phyloP scores from a whole-genome alignment of 1,140 invertebrate genomes.

The Drosophila equinoxialis region DNA sequence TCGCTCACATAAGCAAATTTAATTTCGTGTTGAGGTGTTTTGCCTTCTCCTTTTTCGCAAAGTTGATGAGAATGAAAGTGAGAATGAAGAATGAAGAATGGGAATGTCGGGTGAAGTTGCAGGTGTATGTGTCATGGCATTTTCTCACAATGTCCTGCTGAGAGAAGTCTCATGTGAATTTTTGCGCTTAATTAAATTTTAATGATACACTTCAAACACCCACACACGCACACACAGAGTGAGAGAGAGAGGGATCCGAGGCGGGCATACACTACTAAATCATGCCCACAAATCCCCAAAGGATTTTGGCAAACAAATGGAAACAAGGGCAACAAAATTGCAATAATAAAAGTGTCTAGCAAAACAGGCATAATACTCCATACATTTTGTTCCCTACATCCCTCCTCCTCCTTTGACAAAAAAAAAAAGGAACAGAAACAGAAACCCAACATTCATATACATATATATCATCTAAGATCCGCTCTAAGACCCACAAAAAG shows the following conservation, averaged over 20 bases:
- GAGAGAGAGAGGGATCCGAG: background rate
- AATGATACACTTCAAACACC: conserved; percentile 51
- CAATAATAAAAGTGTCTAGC: conserved; percentile 56
- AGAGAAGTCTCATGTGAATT: conserved; percentile 24
- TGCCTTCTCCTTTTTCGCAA: background rate
- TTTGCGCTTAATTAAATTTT: conserved; percentile 74
- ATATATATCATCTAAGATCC: conserved; percentile 26
- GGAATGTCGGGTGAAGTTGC: conserved; percentile 13
- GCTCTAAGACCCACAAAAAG: conserved; percentile 26
- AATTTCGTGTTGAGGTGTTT: conserved; percentile 40
- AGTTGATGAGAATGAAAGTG: background rate
- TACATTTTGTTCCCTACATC: background rate
- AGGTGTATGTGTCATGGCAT: conserved; percentile 17
- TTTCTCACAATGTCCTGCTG: conserved; percentile 34
- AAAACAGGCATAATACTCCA: conserved; percentile 31
- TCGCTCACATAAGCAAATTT: conserved; percentile 53
- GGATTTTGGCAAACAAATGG: conserved; percentile 45
- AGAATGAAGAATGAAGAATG: background rate
- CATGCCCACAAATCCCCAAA: conserved; percentile 62
- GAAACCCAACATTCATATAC: background rate
- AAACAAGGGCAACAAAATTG: conserved; percentile 35
- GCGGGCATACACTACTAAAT: conserved; percentile 52
- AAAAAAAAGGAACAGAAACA: no score
- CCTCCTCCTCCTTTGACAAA: no score
- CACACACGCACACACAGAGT: conserved; percentile 17